Conservation (phyloP, 2,888 invertebrate genomes). For the Protula sp. region DNA sequence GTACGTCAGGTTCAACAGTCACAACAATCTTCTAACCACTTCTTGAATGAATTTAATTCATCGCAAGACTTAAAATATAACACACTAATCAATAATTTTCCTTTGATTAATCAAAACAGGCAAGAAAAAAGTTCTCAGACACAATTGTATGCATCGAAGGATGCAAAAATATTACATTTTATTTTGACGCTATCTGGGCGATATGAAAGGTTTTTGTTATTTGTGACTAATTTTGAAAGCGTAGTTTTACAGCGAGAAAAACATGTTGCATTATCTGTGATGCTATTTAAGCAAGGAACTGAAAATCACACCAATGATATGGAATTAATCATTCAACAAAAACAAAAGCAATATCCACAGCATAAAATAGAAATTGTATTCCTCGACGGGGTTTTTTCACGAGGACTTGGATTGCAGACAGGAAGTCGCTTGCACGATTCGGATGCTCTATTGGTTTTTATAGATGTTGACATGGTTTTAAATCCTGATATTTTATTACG, state of each 20-base stretch:
- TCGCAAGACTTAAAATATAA: too few species aligned
- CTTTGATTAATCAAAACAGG: not conserved
- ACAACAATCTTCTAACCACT: too few species aligned
- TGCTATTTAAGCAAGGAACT: slow-evolving; percentile 63
- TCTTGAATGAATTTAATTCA: too few species aligned
- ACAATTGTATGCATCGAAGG: too few species aligned
- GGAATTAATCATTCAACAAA: too few species aligned
- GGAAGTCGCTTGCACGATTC: slow-evolving; percentile 53
- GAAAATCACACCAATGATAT: slow-evolving; percentile 51
- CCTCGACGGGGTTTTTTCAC: slow-evolving; percentile 35
- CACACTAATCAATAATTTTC: too few species aligned
- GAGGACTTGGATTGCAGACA: slow-evolving; percentile 43
- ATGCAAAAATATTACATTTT: slow-evolving; percentile 56
- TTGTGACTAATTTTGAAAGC: slow-evolving; percentile 77
- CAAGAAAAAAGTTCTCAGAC: too few species aligned
- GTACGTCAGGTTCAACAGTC: too few species aligned
- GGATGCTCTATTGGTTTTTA: slow-evolving; percentile 77
- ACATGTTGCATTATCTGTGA: slow-evolving; percentile 65
- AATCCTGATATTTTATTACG: slow-evolving; percentile 68
- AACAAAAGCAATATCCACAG: slow-evolving; percentile 35
- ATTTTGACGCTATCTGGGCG: slow-evolving; percentile 83
- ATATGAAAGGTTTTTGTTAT: slow-evolving; percentile 72
- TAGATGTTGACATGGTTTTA: slow-evolving; percentile 94
- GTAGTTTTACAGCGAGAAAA: slow-evolving; percentile 65
- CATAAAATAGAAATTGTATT: slow-evolving; percentile 36